Evolutionary conservation across 1,140 invertebrate species (phyloP).

Genomic region (Stenopsyche tienmushanensis): DNA sequence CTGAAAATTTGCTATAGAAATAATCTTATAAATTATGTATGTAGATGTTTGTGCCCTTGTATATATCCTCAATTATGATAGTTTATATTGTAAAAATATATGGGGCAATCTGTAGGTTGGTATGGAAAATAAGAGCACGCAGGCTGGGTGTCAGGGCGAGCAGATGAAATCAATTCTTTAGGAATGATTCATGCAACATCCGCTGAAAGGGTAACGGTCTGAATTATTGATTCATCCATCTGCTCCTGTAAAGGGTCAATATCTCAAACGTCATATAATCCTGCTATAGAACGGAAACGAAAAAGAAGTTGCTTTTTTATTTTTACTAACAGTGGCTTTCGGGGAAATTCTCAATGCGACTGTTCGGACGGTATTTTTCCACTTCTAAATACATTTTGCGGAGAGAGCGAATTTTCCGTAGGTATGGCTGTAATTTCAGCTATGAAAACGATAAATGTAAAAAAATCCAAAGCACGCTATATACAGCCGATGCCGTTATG

Average conservation of each 20-base stretch:
- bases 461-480: too few relatives aligned
- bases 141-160: neutral
- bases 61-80: too few relatives aligned
- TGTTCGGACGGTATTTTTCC: too few relatives aligned
- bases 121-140: neutral
- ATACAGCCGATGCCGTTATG: too few relatives aligned
- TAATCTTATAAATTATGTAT: neutral
- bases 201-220: constrained; percentile 21
- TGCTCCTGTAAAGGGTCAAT: constrained; percentile 2
- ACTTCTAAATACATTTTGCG: neutral
- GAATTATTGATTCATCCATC: constrained; percentile 26
- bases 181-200: constrained; percentile 26
- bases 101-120: too few relatives aligned
- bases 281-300: neutral
- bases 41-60: neutral
- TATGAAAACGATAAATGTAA: neutral
- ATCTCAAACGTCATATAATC: constrained; percentile 14
- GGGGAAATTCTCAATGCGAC: too few relatives aligned
- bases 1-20: neutral
- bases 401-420: neutral
- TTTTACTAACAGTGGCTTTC: neutral
- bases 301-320: neutral
- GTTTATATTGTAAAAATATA: too few relatives aligned
- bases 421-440: neutral
- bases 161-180: constrained; percentile 23